Conservation (phyloP, 2,113 vertebrate genomes). For the Cyphomyrus plagiostoma region DNA sequence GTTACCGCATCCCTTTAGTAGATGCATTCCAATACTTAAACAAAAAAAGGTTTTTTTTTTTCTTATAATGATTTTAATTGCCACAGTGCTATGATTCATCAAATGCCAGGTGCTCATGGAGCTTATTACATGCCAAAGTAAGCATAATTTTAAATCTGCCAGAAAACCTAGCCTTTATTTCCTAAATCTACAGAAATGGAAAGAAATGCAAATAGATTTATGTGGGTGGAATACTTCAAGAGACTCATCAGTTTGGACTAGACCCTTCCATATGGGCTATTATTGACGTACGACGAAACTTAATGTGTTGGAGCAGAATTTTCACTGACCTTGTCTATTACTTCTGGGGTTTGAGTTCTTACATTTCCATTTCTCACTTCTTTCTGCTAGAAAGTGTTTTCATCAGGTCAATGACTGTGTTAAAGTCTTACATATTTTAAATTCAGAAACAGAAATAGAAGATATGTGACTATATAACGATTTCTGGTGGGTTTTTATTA, state of each 20-base stretch:
- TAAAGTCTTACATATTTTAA: neutral
- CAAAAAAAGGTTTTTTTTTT: neutral
- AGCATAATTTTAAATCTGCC: slow-evolving; percentile 28
- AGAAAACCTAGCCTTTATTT: slow-evolving; percentile 33
- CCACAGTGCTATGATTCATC: neutral
- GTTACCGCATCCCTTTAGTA: neutral
- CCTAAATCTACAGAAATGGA: slow-evolving; percentile 45
- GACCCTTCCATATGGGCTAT: slow-evolving; percentile 24
- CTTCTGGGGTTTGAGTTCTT: neutral
- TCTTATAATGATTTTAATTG: neutral
- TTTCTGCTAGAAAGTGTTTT: slow-evolving; percentile 1
- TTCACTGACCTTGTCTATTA: neutral
- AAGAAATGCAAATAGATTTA: slow-evolving; percentile 32
- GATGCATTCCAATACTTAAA: neutral
- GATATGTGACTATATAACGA: neutral
- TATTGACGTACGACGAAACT: neutral
- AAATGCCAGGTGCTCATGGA: slow-evolving; percentile 40
- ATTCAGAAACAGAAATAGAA: neutral
- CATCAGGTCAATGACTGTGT: neutral
- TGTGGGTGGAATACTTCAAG: slow-evolving; percentile 34
- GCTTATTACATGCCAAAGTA: slow-evolving; percentile 48
- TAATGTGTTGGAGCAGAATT: slow-evolving; percentile 6
- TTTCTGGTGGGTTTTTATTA: neutral
- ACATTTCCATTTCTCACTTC: neutral
- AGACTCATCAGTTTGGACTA: slow-evolving; percentile 41